Evolutionary conservation across 2,888 invertebrate genomes (phyloP).

Genomic region (Cantharis flavilabris): DNA sequence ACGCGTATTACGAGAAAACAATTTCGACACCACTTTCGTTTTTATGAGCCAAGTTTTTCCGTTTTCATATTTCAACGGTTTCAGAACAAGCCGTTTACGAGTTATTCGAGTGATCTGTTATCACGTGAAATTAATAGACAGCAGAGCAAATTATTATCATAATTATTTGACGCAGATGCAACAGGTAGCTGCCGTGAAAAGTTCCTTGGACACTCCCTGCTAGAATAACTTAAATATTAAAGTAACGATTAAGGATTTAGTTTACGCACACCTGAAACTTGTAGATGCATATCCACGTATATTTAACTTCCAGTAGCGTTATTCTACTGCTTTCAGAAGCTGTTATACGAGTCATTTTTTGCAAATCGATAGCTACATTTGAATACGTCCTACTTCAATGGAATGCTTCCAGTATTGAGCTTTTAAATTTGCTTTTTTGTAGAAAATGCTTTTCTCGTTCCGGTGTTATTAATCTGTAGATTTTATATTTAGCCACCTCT

Average conservation of each 20-base stretch:
- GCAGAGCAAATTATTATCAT: slow-evolving; percentile 7
- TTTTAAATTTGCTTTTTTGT: neutral
- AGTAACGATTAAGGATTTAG: neutral
- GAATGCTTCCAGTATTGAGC: neutral
- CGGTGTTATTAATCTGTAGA: neutral
- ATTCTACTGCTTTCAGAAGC: neutral
- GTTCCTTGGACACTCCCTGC: neutral
- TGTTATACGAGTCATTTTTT: slow-evolving; percentile 1
- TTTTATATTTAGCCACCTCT: neutral
- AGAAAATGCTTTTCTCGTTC: neutral
- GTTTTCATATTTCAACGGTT: neutral
- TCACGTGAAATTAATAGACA: slow-evolving; percentile 4
- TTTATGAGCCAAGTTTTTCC: neutral
- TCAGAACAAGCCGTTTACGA: neutral
- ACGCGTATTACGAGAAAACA: neutral
- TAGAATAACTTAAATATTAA: neutral
- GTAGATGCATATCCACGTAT: neutral
- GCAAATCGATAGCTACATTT: neutral
- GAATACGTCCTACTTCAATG: neutral
- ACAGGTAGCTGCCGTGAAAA: slow-evolving; percentile 2
- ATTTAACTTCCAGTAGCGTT: neutral
- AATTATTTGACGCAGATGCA: slow-evolving; percentile 5
- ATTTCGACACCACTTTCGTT: neutral
- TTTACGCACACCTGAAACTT: neutral
- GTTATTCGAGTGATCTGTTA: slow-evolving; percentile 3